Conservation (phyloP, 2,113 vertebrate species). For the Solenodon paradoxus region DNA sequence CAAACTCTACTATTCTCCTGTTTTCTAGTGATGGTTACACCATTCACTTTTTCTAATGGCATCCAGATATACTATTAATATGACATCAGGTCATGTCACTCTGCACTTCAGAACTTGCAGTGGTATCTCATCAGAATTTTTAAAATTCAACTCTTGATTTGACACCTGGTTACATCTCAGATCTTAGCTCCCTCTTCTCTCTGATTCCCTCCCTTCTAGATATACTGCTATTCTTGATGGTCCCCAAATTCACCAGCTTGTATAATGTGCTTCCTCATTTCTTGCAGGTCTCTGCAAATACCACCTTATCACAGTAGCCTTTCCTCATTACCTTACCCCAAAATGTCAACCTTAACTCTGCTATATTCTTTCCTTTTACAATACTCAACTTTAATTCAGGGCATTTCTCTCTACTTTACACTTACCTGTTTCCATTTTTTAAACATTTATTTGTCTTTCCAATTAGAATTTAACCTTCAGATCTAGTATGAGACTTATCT, state of each 20-base stretch:
- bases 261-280: neutral
- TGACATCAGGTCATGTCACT: neutral
- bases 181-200: neutral
- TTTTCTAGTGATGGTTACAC: neutral
- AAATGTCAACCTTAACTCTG: neutral
- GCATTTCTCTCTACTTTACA: neutral
- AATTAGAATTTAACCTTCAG: neutral
- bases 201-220: neutral
- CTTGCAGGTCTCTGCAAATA: neutral
- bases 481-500: neutral
- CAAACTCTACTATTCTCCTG: too few species aligned
- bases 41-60: neutral
- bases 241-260: neutral
- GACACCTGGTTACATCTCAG: neutral
- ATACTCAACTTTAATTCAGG: too few species aligned
- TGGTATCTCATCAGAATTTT: neutral
- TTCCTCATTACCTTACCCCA: neutral
- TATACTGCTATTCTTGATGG: neutral
- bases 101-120: neutral
- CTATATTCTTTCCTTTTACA: neutral
- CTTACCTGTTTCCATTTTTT: neutral
- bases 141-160: neutral
- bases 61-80: neutral
- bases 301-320: neutral
- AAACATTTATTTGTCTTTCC: neutral